Evolutionary conservation across 2,113 vertebrate species (phyloP).

Genomic region (Ptyas mucosa): DNA sequence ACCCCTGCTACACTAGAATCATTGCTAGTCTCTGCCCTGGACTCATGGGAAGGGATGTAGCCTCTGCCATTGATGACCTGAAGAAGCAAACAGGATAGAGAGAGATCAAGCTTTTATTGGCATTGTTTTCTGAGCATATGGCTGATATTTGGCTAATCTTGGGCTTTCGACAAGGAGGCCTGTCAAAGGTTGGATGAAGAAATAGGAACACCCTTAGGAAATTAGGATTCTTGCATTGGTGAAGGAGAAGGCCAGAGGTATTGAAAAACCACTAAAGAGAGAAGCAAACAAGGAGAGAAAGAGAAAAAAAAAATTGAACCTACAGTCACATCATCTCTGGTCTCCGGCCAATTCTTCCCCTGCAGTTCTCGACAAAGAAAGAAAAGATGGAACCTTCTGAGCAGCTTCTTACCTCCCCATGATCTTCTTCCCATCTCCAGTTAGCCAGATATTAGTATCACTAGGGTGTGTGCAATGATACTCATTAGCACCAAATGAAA

Average conservation of each 20-base stretch:
- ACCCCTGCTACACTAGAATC: too few species aligned
- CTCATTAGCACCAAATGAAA: neutral
- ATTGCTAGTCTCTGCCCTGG: too few species aligned
- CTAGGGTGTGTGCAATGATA: neutral
- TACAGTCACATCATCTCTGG: neutral
- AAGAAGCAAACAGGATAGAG: too few species aligned
- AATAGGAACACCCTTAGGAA: neutral
- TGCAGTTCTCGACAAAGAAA: neutral
- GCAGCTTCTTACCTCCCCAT: neutral
- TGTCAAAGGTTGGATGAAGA: neutral
- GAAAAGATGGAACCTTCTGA: neutral
- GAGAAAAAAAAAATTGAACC: neutral
- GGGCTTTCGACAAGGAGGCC: neutral
- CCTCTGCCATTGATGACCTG: too few species aligned
- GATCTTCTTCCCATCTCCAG: neutral
- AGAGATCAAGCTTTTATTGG: neutral
- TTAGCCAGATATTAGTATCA: neutral
- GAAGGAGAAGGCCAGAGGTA: neutral
- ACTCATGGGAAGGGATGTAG: too few species aligned
- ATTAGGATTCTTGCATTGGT: neutral
- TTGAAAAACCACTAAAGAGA: neutral
- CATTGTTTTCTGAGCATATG: neutral
- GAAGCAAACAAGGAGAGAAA: neutral
- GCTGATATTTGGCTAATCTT: neutral
- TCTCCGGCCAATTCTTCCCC: neutral